These are phyloP conservation scores for Sialis lutaria DNA, from an alignment of 2,888 invertebrate genomes.

Conservation along the genomic window DNA sequence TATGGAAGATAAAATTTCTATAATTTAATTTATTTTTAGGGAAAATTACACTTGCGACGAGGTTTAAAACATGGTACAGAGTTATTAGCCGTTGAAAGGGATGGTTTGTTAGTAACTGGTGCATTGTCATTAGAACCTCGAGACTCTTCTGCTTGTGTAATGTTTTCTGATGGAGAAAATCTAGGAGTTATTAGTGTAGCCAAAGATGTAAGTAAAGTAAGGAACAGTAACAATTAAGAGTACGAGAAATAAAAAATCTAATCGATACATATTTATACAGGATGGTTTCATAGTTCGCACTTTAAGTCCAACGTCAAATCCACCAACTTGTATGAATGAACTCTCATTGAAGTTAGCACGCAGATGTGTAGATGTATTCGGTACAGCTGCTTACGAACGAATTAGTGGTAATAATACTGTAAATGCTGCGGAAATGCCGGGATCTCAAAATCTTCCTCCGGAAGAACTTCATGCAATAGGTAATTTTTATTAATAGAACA, in stretches of 20 bases:
- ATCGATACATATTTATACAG: constrained; percentile 22
- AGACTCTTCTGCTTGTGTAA: constrained; percentile 32
- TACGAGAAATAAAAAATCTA: no score
- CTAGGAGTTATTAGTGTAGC: constrained; percentile 62
- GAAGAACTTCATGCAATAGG: constrained; percentile 5
- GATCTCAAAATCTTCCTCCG: constrained; percentile 2
- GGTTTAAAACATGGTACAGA: constrained; percentile 31
- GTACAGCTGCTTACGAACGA: constrained; percentile 47
- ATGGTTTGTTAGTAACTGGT: constrained; percentile 30
- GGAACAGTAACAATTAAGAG: no score
- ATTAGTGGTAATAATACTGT: constrained; percentile 14
- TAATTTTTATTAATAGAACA: neutral
- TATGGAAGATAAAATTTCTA: constrained; percentile 1
- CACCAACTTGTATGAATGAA: constrained; percentile 40
- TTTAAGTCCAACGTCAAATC: constrained; percentile 40
- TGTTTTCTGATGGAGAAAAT: constrained; percentile 64
- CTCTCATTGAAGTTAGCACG: constrained; percentile 59
- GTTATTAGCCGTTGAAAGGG: constrained; percentile 35
- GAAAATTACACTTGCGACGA: constrained; percentile 62
- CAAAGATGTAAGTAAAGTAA: constrained; percentile 44
- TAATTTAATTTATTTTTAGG: constrained; percentile 31
- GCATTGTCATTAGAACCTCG: constrained; percentile 24
- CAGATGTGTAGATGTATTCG: constrained; percentile 62
- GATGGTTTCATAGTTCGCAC: constrained; percentile 67
- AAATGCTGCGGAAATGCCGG: constrained; percentile 8